Evolutionary conservation across 1,140 invertebrate species (phyloP), one percentile per base, ranked within the genome.

Genomic region (Lasioglossum baleicum): DNA sequence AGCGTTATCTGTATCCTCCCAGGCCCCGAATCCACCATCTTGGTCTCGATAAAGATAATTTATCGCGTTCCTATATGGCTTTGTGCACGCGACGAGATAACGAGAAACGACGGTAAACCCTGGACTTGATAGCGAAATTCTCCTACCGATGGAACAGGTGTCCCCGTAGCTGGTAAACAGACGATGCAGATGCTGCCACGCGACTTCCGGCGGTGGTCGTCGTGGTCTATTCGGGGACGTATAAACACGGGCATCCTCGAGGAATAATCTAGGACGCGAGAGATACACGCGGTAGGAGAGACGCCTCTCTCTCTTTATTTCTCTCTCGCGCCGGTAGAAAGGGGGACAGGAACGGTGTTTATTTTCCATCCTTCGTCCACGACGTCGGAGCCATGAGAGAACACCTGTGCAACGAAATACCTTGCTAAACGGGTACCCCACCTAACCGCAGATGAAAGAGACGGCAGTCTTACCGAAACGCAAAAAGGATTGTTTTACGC

Each of bases 401-500:
- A 67, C 77, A 83, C 75, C 84, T 83, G 85, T 83, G 78, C 74
- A 86, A 87, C 84, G 83, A 76, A 61, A 81, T 75, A 83, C 78
- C 84, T 87, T 74, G 44, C 66, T 83, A 76, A 82, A 83, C 70
- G 80, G 78, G 81, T 64, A 83, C 80, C 74, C 61, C 71, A 75
- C 61, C 70, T 70, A 53, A 81, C 75, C 75, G 63, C 82, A 72
- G 75, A 82, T 82, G 75, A 86, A 86, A 74, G 65, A 85, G 75
- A 73, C 76, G 80, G 26, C 53, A 81, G 81, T 83, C 83, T 80
- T 68, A 77, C 75, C 78, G 58, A 86, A 83, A 83, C 69, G 77
- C 73, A 80, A 73, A 86, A 86, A 85, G 87, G 85, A 88, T 88
- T 88, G 87, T 88, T 88, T 88, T 88, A 88, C 83, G 79, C 67